phyloP scores from a whole-genome alignment of 2,797 vertebrate species.

The Kryptolebias ocellatus region DNA sequence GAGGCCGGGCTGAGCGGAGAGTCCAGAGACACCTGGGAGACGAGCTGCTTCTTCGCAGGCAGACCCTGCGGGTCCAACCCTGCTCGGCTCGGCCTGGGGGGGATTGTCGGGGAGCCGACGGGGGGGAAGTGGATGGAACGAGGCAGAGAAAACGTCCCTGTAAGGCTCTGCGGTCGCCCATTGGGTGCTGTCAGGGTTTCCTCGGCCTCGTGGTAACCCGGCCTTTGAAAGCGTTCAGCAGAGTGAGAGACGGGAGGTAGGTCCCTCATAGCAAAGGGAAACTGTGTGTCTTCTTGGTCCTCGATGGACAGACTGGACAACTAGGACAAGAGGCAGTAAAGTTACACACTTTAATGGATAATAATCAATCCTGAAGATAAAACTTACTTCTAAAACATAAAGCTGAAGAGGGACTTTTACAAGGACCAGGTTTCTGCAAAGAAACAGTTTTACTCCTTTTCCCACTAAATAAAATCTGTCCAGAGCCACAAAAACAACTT shows the following conservation, averaged over 20 bases:
- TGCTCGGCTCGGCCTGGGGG: slow-evolving; percentile 44
- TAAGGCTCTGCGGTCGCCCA: slow-evolving; percentile 35
- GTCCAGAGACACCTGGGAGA: slow-evolving; percentile 79
- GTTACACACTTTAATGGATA: not conserved
- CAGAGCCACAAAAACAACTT: too few species aligned
- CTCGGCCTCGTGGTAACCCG: slow-evolving; percentile 35
- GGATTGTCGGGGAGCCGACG: slow-evolving; percentile 29
- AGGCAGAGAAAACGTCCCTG: slow-evolving; percentile 36
- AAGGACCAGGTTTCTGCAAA: too few species aligned
- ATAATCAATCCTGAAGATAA: not conserved
- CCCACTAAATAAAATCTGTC: too few species aligned
- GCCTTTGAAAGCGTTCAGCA: slow-evolving; percentile 33
- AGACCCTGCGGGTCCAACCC: slow-evolving; percentile 45
- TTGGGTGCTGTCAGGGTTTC: slow-evolving; percentile 29
- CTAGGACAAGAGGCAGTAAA: slow-evolving; percentile 46
- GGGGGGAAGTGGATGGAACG: slow-evolving; percentile 19
- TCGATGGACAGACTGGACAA: slow-evolving; percentile 80
- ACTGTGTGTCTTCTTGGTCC: slow-evolving; percentile 85
- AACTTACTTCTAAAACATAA: not conserved
- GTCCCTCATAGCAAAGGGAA: slow-evolving; percentile 86
- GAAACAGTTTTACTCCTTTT: too few species aligned
- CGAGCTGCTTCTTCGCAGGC: slow-evolving; percentile 53
- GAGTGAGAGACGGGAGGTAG: slow-evolving; percentile 47
- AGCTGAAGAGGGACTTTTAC: not conserved
- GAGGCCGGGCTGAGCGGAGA: slow-evolving; percentile 82